Base-by-base conservation (phyloP, 2,888 invertebrate genomes). In the Sinohyriopsis cumingii region DNA sequence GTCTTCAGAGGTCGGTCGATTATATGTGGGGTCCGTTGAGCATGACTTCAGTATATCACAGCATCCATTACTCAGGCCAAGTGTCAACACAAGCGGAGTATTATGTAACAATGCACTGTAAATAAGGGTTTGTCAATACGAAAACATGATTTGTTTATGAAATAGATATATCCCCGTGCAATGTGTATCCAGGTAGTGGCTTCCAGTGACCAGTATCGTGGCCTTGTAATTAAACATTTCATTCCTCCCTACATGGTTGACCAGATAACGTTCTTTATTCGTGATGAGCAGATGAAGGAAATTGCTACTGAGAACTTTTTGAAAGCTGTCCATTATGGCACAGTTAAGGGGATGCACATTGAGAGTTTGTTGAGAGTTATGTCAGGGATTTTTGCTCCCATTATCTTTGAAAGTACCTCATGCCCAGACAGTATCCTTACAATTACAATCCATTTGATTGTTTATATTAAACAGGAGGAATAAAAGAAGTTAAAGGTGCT, bases 371-470 rank as follows among this genome's bases (percentile, higher is more conserved):
- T 90, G 28, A 73, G 89, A n/a, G 75, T 88, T 20, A 90, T 91
- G 90, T 85, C 82, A 76, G 88, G 87, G n/a, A 83, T 90, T 6
- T 90, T 88, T 74, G 89, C 89, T 20, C 96, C 96, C 0, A 93
- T 94, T 76, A 95, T 96, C 87, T 93, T 94, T 82, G 93, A 93
- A 61, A 92, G 93, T 67, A 92, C 91, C 0, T 92, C 93, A 4
- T 96, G 95, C 96, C 95, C 95, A 20, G 95, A 95, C 77, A 95
- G 95, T 94, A 93, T 93, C 85, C 84, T 87, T 85, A 76, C 28
- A 54, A 53, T 22, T 19, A 45, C 20, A 64, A 18, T 5, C 2
- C 3, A 20, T 22, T 64, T 5, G 24, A 54, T 54, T 67, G n/a
- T n/a, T 20, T 25, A 4, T 24, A 25, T 28, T 22, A 59, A 0